phyloP scores from a whole-genome alignment of 2,113 vertebrate species.

The Psammodynastes pulverulentus region DNA sequence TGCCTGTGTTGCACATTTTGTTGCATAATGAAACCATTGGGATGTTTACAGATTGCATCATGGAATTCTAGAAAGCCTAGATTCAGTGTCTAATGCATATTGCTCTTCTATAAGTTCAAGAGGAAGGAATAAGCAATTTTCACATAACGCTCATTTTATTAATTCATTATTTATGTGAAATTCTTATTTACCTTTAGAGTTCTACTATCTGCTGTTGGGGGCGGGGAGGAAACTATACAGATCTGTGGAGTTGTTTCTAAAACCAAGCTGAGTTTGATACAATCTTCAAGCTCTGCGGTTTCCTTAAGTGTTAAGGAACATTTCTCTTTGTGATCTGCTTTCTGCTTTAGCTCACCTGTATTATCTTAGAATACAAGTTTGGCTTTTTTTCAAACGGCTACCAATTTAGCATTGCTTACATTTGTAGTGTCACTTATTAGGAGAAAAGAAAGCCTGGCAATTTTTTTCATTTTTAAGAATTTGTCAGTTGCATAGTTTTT shows the following conservation, averaged over 20 bases:
- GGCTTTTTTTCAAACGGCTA: slow-evolving; percentile 35
- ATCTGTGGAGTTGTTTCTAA: neutral
- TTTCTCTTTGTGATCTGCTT: slow-evolving; percentile 4
- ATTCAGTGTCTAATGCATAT: too few species aligned
- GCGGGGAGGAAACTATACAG: neutral
- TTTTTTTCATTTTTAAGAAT: slow-evolving; percentile 31
- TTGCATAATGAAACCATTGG: too few species aligned
- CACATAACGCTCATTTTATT: too few species aligned
- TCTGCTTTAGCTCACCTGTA: slow-evolving; percentile 18
- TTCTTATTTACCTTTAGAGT: too few species aligned
- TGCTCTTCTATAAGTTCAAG: too few species aligned
- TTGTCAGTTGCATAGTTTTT: neutral
- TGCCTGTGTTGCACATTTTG: neutral
- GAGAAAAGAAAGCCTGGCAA: slow-evolving; percentile 32
- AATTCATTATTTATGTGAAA: too few species aligned
- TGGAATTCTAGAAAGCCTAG: too few species aligned
- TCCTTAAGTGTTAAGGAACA: neutral
- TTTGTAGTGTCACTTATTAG: slow-evolving; percentile 28
- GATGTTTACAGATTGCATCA: too few species aligned
- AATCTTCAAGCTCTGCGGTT: neutral
- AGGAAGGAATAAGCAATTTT: too few species aligned
- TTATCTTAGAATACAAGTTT: neutral
- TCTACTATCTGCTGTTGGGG: neutral
- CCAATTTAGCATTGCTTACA: slow-evolving; percentile 28
- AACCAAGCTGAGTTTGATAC: neutral